These are phyloP conservation scores for Nemoura dubitans DNA, from an alignment of 2,888 invertebrate genomes.

Conservation along the genomic window DNA sequence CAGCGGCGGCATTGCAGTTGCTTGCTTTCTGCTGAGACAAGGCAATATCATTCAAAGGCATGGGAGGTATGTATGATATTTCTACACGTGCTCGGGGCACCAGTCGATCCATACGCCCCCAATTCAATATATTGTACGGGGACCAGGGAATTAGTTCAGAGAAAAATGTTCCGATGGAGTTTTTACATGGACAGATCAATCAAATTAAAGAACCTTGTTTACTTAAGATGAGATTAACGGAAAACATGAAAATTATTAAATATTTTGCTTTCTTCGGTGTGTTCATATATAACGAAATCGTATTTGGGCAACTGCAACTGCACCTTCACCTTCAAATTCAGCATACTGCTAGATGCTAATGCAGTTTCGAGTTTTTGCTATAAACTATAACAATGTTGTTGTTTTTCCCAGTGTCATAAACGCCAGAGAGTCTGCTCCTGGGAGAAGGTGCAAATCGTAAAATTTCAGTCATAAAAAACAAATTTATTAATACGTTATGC, in stretches of 20 bases:
- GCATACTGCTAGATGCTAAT: background rate
- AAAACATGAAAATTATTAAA: background rate
- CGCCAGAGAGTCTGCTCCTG: too few relatives aligned
- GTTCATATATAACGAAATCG: background rate
- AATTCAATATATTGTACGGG: background rate
- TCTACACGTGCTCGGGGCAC: background rate
- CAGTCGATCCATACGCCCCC: background rate
- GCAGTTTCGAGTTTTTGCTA: too few relatives aligned
- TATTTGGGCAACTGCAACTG: background rate
- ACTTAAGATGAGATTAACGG: too few relatives aligned
- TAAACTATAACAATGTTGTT: background rate
- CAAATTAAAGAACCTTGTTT: too few relatives aligned
- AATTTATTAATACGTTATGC: conserved; percentile 2
- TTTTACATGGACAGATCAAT: background rate
- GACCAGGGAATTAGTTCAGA: background rate
- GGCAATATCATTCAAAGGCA: background rate
- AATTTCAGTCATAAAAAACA: background rate
- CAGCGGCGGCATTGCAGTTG: too few relatives aligned
- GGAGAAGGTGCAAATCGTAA: background rate
- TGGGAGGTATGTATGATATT: background rate
- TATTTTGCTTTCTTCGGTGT: background rate
- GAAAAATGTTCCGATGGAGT: background rate
- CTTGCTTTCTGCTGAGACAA: background rate
- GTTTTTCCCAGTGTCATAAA: background rate
- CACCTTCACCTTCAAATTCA: background rate